Conservation (phyloP, 2,888 invertebrate species). For the Sinohyriopsis cumingii region DNA sequence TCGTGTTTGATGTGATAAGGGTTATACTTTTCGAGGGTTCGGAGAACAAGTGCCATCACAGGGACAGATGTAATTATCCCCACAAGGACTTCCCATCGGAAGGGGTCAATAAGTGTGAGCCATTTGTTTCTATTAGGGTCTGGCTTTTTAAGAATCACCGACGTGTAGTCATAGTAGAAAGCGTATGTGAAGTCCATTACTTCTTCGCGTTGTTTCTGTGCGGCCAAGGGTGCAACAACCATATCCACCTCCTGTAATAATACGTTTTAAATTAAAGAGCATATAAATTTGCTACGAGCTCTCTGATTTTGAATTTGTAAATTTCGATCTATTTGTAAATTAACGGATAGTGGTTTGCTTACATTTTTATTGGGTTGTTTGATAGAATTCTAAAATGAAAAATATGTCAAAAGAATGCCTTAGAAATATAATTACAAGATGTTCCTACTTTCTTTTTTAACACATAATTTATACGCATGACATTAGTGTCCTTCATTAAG, state of each 20-base stretch:
- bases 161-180: slow-evolving; percentile 69
- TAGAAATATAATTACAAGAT: no score
- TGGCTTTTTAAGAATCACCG: slow-evolving; percentile 46
- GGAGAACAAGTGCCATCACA: slow-evolving; percentile 37
- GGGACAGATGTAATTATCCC: slow-evolving; percentile 33
- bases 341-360: no score
- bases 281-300: no score
- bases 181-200: slow-evolving; percentile 93
- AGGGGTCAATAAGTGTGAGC: slow-evolving; percentile 41
- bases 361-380: no score
- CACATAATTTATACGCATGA: no score
- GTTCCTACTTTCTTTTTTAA: no score
- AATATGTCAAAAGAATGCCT: no score
- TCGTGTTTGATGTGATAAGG: slow-evolving; percentile 36
- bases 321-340: no score
- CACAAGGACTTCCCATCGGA: slow-evolving; percentile 35
- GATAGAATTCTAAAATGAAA: no score
- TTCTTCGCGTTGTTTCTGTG: slow-evolving; percentile 92
- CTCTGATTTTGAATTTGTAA: no score
- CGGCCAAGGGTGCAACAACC: slow-evolving; percentile 85
- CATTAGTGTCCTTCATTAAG: no score
- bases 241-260: slow-evolving; percentile 84
- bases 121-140: slow-evolving; percentile 43
- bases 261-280: background rate
- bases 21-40: slow-evolving; percentile 36